Percentiles rank a stretch among this genome's conserved stretches.
phyloP scores from a whole-genome alignment of 2,797 vertebrate genomes.

The Spinibarbus caldwelli region DNA sequence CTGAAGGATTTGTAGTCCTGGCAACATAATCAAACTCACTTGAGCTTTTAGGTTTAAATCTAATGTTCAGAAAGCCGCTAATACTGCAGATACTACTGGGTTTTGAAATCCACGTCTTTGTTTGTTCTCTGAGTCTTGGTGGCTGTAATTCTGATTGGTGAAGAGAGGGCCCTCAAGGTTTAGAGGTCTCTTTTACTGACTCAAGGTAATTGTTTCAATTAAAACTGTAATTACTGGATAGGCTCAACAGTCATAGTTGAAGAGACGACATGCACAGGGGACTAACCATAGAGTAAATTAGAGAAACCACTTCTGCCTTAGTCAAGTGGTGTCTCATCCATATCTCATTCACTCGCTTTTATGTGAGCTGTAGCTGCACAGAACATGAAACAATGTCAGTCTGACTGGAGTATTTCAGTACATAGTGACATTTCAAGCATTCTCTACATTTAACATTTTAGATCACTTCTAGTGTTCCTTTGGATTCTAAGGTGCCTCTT shows the following conservation, averaged over 20 bases:
- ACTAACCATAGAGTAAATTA: conserved; percentile 32
- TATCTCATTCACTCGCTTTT: conserved; percentile 28
- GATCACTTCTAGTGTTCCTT: background rate
- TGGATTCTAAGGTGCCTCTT: conserved; percentile 6
- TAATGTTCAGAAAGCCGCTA: background rate
- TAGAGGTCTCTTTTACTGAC: conserved; percentile 39
- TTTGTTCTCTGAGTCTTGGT: conserved; percentile 1
- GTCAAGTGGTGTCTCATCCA: conserved; percentile 9
- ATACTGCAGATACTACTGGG: background rate
- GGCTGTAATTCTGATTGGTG: conserved; percentile 19
- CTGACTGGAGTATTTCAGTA: background rate
- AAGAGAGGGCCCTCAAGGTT: conserved; percentile 29
- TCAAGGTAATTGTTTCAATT: conserved; percentile 46
- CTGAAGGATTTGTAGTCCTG: background rate
- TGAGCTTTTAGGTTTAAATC: conserved; percentile 7
- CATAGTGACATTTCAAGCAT: background rate
- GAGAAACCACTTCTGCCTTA: conserved; percentile 32
- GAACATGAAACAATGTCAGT: conserved; percentile 16
- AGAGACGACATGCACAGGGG: conserved; percentile 13
- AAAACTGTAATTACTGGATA: conserved; percentile 48
- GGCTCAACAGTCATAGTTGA: conserved; percentile 23
- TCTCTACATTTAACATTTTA: background rate
- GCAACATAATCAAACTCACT: conserved; percentile 3
- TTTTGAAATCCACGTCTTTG: background rate
- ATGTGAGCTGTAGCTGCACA: conserved; percentile 12